Evolutionary conservation across 2,888 invertebrate species (phyloP).

Genomic region (Endomychus coccineus): DNA sequence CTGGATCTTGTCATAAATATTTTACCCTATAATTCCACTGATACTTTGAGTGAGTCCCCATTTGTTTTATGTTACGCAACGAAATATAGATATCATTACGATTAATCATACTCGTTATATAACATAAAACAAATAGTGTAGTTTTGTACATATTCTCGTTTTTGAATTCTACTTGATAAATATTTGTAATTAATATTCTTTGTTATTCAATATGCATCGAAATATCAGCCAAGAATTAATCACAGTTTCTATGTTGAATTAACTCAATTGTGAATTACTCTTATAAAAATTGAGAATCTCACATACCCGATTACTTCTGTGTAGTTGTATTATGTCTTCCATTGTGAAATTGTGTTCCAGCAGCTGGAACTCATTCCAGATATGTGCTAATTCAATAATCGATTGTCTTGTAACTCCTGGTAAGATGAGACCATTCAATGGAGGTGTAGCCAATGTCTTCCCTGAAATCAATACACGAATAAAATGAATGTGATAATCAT

Average conservation of each 20-base stretch:
- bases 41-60: too few relatives aligned
- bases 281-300: neutral
- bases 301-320: conserved; percentile 75
- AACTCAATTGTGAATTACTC: neutral
- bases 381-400: conserved; percentile 67
- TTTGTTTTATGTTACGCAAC: too few relatives aligned
- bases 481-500: too few relatives aligned
- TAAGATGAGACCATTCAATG: conserved; percentile 86
- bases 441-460: conserved; percentile 86
- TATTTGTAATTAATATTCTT: too few relatives aligned
- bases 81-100: too few relatives aligned
- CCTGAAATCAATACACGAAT: too few relatives aligned
- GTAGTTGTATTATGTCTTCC: conserved; percentile 65
- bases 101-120: too few relatives aligned
- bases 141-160: too few relatives aligned
- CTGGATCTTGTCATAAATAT: too few relatives aligned
- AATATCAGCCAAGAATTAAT: neutral
- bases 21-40: too few relatives aligned
- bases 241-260: neutral
- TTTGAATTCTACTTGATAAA: too few relatives aligned
- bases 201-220: neutral
- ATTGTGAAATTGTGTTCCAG: conserved; percentile 77
- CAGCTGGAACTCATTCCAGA: conserved; percentile 84
- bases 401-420: conserved; percentile 92
- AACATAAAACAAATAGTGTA: too few relatives aligned